Evolutionary conservation across 2,888 invertebrate species (phyloP).

Genomic region (Megamerina dolium): DNA sequence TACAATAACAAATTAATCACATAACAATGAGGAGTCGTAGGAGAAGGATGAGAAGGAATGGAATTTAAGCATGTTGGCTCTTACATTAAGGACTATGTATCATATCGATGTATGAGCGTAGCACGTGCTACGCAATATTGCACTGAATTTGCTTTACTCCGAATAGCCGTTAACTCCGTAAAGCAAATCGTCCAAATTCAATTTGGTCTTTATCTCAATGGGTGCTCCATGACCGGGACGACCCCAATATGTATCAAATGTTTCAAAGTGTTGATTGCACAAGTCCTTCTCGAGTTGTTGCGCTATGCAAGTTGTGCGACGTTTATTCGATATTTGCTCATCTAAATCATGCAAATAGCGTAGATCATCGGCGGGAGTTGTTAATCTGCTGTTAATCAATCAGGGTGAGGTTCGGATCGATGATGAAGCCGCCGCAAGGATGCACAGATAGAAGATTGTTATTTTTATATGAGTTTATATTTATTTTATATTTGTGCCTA

Average conservation of each 20-base stretch:
- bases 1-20: too few species aligned
- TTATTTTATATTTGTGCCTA: too few species aligned
- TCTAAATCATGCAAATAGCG: constrained; percentile 53
- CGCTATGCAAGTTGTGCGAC: constrained; percentile 42
- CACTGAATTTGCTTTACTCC: too few species aligned
- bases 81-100: too few species aligned
- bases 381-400: constrained; percentile 24
- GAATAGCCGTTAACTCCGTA: constrained; percentile 37
- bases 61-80: too few species aligned
- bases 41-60: too few species aligned
- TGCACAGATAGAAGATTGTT: too few species aligned
- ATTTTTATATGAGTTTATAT: too few species aligned
- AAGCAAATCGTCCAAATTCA: constrained; percentile 49
- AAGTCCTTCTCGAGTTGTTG: constrained; percentile 57
- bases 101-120: too few species aligned
- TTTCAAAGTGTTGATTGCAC: constrained; percentile 64
- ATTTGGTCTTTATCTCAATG: constrained; percentile 39
- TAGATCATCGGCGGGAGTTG: constrained; percentile 39
- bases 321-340: constrained; percentile 53
- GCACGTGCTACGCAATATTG: too few species aligned
- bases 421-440: neutral
- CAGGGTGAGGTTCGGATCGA: constrained; percentile 6
- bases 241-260: constrained; percentile 75
- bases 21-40: too few species aligned
- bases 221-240: constrained; percentile 61